Evolutionary conservation across 1,140 invertebrate genomes (phyloP).

Genomic region (Drosophila elegans): DNA sequence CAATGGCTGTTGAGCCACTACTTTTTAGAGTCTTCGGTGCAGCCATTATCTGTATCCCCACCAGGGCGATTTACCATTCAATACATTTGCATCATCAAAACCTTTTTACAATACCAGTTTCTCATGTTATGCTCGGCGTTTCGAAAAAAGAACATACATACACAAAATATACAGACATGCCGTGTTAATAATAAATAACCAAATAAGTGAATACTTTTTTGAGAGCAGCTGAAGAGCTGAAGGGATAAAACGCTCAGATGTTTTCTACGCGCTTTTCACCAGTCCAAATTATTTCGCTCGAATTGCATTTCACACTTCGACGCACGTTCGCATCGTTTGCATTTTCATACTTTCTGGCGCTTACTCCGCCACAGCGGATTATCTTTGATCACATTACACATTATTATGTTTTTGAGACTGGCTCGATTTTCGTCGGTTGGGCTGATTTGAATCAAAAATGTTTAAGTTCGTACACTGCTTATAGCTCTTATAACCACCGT

Average conservation of each 20-base stretch:
- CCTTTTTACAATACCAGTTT: constrained; percentile 4
- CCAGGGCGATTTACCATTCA: neutral
- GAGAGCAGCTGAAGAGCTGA: neutral
- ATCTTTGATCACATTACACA: constrained; percentile 2
- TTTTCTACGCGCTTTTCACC: too few relatives aligned
- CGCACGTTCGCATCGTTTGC: neutral
- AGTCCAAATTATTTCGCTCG: neutral
- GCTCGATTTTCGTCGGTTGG: constrained; percentile 10
- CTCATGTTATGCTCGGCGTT: neutral
- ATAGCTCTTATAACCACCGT: constrained; percentile 13
- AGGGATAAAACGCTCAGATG: neutral
- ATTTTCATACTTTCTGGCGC: neutral
- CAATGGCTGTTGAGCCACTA: neutral
- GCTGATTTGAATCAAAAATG: constrained; percentile 17
- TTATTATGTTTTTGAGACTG: neutral
- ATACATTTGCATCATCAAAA: neutral
- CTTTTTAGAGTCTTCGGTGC: neutral
- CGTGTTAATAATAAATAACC: constrained; percentile 7
- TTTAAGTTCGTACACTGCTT: constrained; percentile 22
- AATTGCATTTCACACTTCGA: constrained; percentile 1
- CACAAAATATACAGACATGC: constrained; percentile 8
- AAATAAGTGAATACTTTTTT: neutral
- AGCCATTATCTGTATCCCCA: neutral
- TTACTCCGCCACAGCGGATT: too few relatives aligned
- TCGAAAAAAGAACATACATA: constrained; percentile 5